These are phyloP conservation scores for Gymnocephalus cernua DNA, from an alignment of 2,113 vertebrate species.

Conservation along the genomic window DNA sequence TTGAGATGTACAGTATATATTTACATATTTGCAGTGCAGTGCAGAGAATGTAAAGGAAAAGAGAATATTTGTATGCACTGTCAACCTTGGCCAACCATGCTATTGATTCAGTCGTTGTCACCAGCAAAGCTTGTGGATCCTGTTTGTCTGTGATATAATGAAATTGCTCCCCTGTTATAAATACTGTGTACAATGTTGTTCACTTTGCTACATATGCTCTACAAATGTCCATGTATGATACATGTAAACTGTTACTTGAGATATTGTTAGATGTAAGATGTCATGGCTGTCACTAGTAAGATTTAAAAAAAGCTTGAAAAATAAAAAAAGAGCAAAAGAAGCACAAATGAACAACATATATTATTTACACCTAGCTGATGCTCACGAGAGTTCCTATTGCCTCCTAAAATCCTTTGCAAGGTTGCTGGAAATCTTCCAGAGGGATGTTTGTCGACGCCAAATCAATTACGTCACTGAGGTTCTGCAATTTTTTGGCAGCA, in stretches of 20 bases:
- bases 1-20: constrained; percentile 37
- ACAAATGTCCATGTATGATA: too few relatives aligned
- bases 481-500: constrained; percentile 29
- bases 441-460: constrained; percentile 21
- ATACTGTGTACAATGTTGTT: constrained; percentile 36
- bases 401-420: constrained; percentile 1
- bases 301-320: constrained; percentile 5
- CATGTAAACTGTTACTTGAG: constrained; percentile 54
- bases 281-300: constrained; percentile 42
- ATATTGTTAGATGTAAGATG: constrained; percentile 45
- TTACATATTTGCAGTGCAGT: constrained; percentile 29
- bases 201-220: constrained; percentile 43
- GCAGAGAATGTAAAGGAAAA: constrained; percentile 18
- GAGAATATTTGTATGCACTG: background rate
- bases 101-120: constrained; percentile 28
- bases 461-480: constrained; percentile 25
- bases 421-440: background rate
- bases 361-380: constrained; percentile 8
- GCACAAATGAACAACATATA: background rate
- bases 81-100: background rate
- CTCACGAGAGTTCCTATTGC: background rate
- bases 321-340: constrained; percentile 34
- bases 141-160: constrained; percentile 31
- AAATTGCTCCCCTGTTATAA: constrained; percentile 36
- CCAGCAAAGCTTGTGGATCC: constrained; percentile 35